These are phyloP conservation scores for Neoascia interrupta DNA, from an alignment of 2,888 invertebrate genomes.

Conservation along the genomic window DNA sequence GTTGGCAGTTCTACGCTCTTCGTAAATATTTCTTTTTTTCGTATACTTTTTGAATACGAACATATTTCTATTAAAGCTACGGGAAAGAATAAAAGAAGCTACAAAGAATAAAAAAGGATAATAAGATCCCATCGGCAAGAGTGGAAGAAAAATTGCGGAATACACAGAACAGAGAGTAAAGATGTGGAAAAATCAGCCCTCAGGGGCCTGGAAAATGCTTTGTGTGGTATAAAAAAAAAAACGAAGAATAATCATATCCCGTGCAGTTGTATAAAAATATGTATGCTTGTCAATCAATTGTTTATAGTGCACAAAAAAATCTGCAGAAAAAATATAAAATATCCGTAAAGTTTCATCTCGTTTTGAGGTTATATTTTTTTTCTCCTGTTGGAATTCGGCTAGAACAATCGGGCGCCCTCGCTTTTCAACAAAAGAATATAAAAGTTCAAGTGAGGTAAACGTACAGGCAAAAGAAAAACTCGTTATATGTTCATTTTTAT, in stretches of 20 bases:
- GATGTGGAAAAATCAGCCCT: conserved; percentile 20
- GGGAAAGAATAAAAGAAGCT: conserved; percentile 17
- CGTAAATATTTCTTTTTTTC: conserved; percentile 63
- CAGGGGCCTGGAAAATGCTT: conserved; percentile 17
- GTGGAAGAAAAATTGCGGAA: too few relatives aligned
- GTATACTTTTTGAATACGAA: conserved; percentile 67
- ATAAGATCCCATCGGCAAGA: conserved; percentile 22
- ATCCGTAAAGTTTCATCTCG: conserved; percentile 50
- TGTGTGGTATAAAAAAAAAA: conserved; percentile 8
- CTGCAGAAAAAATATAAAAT: conserved; percentile 17
- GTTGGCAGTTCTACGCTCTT: conserved; percentile 32
- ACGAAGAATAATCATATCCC: conserved; percentile 15
- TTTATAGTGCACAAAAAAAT: conserved; percentile 29
- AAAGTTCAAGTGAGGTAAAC: conserved; percentile 28
- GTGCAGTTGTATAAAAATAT: not conserved
- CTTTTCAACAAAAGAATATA: conserved; percentile 20
- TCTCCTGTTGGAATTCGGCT: conserved; percentile 11
- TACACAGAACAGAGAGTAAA: not conserved
- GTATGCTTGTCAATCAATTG: conserved; percentile 49
- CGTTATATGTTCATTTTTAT: conserved; percentile 59
- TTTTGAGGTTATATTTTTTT: conserved; percentile 37
- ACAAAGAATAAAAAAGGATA: too few relatives aligned
- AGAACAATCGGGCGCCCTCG: too few relatives aligned
- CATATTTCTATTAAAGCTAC: conserved; percentile 56
- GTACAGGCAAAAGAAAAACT: conserved; percentile 21